phyloP scores from a whole-genome alignment of 2,113 vertebrate species.

The Heteronetta atricapilla region DNA sequence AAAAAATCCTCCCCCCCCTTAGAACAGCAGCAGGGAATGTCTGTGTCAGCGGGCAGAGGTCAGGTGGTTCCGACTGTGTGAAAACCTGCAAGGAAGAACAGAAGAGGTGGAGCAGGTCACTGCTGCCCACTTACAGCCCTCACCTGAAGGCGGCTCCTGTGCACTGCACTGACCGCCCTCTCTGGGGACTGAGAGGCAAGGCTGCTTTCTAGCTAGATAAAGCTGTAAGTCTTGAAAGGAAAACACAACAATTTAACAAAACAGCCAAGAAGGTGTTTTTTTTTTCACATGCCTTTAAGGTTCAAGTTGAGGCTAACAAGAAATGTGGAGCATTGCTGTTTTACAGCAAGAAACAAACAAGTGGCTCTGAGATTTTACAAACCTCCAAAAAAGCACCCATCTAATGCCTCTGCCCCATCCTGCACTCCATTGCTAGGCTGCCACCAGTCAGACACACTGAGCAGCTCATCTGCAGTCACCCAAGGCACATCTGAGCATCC shows the following conservation, averaged over 20 bases:
- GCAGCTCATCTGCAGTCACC: background rate
- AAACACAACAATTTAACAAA: background rate
- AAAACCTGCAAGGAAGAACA: conserved; percentile 78
- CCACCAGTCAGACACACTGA: background rate
- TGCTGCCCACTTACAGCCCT: rapidly evolving
- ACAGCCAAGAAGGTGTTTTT: background rate
- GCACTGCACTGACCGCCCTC: rapidly evolving
- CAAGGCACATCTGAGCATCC: background rate
- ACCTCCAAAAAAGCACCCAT: rapidly evolving
- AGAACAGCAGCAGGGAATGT: background rate
- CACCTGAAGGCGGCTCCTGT: rapidly evolving
- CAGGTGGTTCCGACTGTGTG: conserved; percentile 88
- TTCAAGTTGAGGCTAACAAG: background rate
- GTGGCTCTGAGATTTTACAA: background rate
- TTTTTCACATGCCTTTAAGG: background rate
- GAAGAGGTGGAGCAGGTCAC: background rate
- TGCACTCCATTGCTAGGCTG: background rate
- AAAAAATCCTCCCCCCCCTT: background rate
- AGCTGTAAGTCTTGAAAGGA: background rate
- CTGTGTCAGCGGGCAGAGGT: conserved; percentile 82
- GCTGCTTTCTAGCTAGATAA: too few relatives aligned
- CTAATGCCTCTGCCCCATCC: rapidly evolving
- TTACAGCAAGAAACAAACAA: background rate
- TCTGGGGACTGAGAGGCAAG: rapidly evolving
- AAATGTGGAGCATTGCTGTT: background rate